Conservation (phyloP, 2,113 vertebrate genomes). For the Turnix velox region DNA sequence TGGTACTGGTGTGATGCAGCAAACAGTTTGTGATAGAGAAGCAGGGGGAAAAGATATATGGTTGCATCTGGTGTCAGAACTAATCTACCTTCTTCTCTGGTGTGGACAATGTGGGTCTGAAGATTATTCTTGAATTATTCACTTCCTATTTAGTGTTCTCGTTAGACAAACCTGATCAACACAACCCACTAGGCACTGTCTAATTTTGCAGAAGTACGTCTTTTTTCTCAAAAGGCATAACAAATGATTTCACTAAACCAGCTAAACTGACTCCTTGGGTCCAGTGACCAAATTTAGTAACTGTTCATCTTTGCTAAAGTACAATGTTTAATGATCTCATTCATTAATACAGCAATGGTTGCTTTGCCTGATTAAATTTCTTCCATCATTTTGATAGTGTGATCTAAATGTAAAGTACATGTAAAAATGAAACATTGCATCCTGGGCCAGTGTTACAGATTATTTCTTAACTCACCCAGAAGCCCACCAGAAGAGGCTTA, state of each 20-base stretch:
- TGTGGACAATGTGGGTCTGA: neutral
- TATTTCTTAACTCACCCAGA: neutral
- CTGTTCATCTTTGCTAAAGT: constrained; percentile 53
- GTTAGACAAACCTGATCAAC: neutral
- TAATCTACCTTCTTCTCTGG: neutral
- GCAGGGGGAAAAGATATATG: neutral
- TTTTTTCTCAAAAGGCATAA: neutral
- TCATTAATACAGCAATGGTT: constrained; percentile 54
- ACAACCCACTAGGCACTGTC: neutral
- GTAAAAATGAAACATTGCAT: neutral
- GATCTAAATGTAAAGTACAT: constrained; percentile 28
- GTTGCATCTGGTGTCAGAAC: neutral
- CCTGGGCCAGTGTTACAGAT: neutral
- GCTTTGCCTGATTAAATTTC: constrained; percentile 57
- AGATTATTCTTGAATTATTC: neutral
- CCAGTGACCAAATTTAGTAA: constrained; percentile 55
- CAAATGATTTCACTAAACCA: constrained; percentile 50
- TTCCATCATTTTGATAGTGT: constrained; percentile 53
- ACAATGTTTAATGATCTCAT: constrained; percentile 44
- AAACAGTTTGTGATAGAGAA: neutral
- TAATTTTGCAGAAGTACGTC: neutral
- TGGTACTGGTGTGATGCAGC: neutral
- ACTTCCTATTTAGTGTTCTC: neutral
- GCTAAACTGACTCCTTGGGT: constrained; percentile 45
- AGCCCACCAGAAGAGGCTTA: neutral